Evolutionary conservation across 2,888 invertebrate genomes (phyloP).

Genomic region (Eupithecia abbreviata): DNA sequence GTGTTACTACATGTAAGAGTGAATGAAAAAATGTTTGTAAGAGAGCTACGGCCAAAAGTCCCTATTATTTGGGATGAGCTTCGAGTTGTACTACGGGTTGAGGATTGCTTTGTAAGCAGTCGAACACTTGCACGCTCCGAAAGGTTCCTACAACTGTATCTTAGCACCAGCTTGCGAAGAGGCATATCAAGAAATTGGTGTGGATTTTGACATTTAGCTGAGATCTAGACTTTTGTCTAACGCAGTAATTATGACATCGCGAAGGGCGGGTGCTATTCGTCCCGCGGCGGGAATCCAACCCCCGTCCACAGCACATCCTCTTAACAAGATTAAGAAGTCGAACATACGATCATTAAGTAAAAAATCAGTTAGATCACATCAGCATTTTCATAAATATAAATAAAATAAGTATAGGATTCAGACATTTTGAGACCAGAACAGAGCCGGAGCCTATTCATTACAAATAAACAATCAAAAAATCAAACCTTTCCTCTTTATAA

Average conservation of each 20-base stretch:
- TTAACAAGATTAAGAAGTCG: background rate
- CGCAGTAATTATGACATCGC: background rate
- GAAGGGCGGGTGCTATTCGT: background rate
- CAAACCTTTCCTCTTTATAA: too few species aligned
- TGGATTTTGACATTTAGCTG: background rate
- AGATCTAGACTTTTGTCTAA: background rate
- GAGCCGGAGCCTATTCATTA: too few species aligned
- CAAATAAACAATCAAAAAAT: too few species aligned
- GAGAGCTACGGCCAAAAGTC: slow-evolving; percentile 18
- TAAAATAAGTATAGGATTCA: too few species aligned
- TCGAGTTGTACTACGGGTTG: background rate
- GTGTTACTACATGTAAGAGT: slow-evolving; percentile 39
- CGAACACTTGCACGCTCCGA: background rate
- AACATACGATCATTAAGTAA: background rate
- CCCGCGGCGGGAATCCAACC: background rate
- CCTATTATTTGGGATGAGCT: slow-evolving; percentile 15
- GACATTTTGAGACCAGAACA: too few species aligned
- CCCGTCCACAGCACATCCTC: too few species aligned
- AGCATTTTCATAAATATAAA: background rate
- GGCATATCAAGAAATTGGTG: background rate
- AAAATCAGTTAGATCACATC: background rate
- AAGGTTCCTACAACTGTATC: background rate
- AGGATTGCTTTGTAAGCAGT: background rate
- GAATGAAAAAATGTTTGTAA: slow-evolving; percentile 44
- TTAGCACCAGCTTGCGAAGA: background rate